Evolutionary conservation across 2,797 vertebrate species (phyloP), one percentile per base, ranked within the genome.

Genomic region (Acanthurus tractus): DNA sequence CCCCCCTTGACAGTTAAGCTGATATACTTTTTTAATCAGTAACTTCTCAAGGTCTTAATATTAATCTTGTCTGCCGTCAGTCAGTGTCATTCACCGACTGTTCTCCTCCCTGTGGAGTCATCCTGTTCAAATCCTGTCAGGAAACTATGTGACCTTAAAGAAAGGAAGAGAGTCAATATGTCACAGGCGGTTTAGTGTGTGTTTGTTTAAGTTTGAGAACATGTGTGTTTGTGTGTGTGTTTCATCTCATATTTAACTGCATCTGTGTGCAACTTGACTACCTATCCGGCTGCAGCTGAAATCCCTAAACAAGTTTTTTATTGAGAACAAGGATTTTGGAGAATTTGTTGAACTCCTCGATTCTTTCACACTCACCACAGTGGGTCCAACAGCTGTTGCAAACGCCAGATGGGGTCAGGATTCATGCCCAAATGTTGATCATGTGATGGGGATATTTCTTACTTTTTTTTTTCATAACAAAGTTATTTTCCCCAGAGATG

Each of bases 371-470:
- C 13, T 55, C 81, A 78, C 79, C 79, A 73, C 84, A 57, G 91
- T 76, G 68, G 89, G 88, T 87, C 82, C 79, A 49, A 86, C 93
- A 94, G 93, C 93, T 95, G 92, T 79, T 84, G 50, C 62, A 91
- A 80, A 72, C 85, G 85, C 86, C 86, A 90, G 84, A 83, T 88
- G 89, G 76, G 82, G 78, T 78, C 70, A 67, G 46, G 76, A 81
- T 65, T 76, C 74, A 56, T 55, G 62, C 67, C 84, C 76, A 58
- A 68, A 68, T 70, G 79, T 65, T 63, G 55, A 82, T 67, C 74
- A 56, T 77, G 74, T 70, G 56, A 75, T 65, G 42, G 69, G 53
- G 22, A 57, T 44, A 63, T 74, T 84, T 86, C 68, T 77, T 66
- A 45, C 40, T 81, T 63, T 78, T 88, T 74, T 74, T 78, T 14